Evolutionary conservation across 2,113 vertebrate species (phyloP).

Genomic region (Sceloporus undulatus): DNA sequence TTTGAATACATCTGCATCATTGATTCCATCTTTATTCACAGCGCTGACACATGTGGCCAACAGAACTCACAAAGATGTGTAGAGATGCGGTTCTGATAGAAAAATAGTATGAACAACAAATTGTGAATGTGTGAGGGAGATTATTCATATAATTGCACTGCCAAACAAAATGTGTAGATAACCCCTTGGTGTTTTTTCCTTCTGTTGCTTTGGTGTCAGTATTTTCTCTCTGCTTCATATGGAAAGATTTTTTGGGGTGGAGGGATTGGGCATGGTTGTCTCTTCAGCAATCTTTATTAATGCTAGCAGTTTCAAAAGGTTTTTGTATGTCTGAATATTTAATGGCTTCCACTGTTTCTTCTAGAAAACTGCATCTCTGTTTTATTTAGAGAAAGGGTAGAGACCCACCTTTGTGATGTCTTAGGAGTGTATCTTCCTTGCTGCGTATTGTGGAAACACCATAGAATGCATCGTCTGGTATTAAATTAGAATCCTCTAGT

Average conservation of each 20-base stretch:
- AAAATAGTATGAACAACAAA: too few relatives aligned
- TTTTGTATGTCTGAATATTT: constrained; percentile 18
- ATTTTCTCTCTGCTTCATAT: not conserved
- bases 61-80: too few relatives aligned
- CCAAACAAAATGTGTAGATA: too few relatives aligned
- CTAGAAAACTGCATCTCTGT: not conserved
- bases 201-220: not conserved
- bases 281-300: not conserved
- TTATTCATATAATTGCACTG: too few relatives aligned
- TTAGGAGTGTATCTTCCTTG: fast-evolving
- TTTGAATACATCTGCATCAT: too few relatives aligned
- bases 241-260: not conserved
- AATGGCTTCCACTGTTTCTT: not conserved
- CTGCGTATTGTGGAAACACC: not conserved
- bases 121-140: too few relatives aligned
- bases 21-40: too few relatives aligned
- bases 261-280: too few relatives aligned
- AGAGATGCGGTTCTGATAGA: too few relatives aligned
- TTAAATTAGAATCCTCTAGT: not conserved
- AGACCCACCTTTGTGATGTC: not conserved
- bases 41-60: too few relatives aligned
- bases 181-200: too few relatives aligned
- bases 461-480: not conserved
- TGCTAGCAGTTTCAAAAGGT: not conserved
- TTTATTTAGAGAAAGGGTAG: constrained; percentile 1